These are phyloP conservation scores for Catharus ustulatus DNA, from an alignment of 2,797 vertebrate species.

Conservation along the genomic window DNA sequence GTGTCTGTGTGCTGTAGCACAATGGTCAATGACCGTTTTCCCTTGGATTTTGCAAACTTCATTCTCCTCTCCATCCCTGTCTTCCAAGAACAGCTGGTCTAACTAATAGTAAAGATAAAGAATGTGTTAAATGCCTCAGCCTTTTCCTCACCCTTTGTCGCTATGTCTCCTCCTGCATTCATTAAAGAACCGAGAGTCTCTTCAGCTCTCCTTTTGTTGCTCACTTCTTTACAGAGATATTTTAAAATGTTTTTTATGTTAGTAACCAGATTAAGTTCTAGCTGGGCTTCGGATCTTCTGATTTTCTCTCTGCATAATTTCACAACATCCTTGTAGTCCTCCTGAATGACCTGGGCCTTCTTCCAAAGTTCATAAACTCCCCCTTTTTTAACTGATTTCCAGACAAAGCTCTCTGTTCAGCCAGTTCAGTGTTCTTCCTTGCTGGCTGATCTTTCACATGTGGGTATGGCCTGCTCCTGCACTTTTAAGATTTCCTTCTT, in stretches of 20 bases:
- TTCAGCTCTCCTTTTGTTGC: background rate
- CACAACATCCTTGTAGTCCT: background rate
- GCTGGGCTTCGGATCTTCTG: background rate
- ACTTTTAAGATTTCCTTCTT: background rate
- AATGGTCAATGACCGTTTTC: background rate
- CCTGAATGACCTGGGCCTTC: background rate
- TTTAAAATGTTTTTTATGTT: background rate
- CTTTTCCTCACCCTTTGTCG: background rate
- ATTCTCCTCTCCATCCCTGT: background rate
- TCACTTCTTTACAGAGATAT: background rate
- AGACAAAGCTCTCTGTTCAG: background rate
- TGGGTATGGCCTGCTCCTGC: background rate
- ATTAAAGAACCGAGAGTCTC: background rate
- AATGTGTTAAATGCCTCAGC: background rate
- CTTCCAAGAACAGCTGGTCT: background rate
- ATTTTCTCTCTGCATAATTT: background rate
- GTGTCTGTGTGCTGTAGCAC: background rate
- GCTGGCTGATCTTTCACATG: background rate
- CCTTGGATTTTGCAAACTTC: background rate
- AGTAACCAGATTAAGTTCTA: background rate
- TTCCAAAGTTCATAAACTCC: background rate
- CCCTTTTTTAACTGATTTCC: background rate
- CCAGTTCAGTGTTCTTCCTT: background rate
- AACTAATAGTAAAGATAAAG: background rate
- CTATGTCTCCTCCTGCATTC: background rate